Conservation (phyloP, 1,140 invertebrate genomes). For the Tetraneura akinire region DNA sequence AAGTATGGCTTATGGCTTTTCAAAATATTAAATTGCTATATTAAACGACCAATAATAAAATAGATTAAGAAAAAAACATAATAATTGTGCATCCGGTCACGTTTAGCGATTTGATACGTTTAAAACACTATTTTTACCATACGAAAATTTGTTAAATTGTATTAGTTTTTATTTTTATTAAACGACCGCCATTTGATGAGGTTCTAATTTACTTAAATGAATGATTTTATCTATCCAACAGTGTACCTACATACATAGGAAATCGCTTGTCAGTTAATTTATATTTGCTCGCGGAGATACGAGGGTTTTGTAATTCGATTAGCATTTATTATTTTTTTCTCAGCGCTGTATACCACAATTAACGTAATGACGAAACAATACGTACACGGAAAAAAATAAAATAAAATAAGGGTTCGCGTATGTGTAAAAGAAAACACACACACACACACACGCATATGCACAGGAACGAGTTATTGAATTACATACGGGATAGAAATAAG, state of each 20-base stretch:
- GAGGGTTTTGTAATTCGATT: conserved; percentile 51
- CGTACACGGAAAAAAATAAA: neutral
- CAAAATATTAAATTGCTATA: neutral
- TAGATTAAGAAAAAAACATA: neutral
- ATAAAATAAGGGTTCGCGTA: neutral
- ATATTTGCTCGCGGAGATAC: conserved; percentile 13
- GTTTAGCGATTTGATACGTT: neutral
- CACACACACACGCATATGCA: neutral
- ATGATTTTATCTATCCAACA: conserved; percentile 46
- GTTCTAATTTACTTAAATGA: conserved; percentile 25
- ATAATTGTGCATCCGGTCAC: neutral
- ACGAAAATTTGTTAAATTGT: neutral
- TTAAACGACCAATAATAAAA: neutral
- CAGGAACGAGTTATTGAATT: conserved; percentile 11
- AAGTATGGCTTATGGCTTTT: too few species aligned
- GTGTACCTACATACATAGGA: conserved; percentile 14
- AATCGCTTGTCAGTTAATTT: conserved; percentile 40
- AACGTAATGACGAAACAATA: conserved; percentile 18
- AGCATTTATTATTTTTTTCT: conserved; percentile 10
- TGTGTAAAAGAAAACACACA: neutral
- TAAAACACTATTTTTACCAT: neutral
- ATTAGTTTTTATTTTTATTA: conserved; percentile 18
- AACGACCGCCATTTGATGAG: neutral
- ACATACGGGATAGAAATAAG: conserved; percentile 26
- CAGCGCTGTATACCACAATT: neutral